Evolutionary conservation across 2,888 invertebrate genomes (phyloP).

Genomic region (Epicampocera succincta): DNA sequence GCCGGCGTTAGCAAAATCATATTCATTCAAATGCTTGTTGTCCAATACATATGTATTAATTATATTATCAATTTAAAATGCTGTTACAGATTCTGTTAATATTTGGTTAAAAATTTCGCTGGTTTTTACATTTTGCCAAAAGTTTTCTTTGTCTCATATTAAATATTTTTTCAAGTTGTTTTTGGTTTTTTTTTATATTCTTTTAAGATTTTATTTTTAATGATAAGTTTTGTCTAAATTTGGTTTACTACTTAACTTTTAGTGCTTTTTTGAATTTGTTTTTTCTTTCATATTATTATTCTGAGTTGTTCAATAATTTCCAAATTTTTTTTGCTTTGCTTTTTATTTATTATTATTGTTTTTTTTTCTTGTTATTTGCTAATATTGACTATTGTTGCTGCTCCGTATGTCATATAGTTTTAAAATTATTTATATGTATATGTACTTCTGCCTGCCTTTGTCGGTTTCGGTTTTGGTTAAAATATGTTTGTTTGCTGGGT

Average conservation of each 20-base stretch:
- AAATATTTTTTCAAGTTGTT: conserved; percentile 37
- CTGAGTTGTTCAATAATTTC: conserved; percentile 37
- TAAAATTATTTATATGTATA: conserved; percentile 38
- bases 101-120: conserved; percentile 20
- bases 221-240: conserved; percentile 33
- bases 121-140: conserved; percentile 65
- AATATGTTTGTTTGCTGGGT: conserved; percentile 50
- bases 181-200: conserved; percentile 34
- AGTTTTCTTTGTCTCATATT: conserved; percentile 37
- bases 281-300: conserved; percentile 9
- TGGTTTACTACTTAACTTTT: conserved; percentile 36
- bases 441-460: background rate
- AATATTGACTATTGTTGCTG: conserved; percentile 64
- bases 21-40: conserved; percentile 47
- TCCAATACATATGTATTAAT: conserved; percentile 46
- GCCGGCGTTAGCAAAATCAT: background rate
- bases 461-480: conserved; percentile 44
- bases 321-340: too few species aligned
- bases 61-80: conserved; percentile 51
- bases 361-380: conserved; percentile 18
- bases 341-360: background rate
- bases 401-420: conserved; percentile 50
- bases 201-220: conserved; percentile 26
- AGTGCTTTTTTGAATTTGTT: conserved; percentile 32
- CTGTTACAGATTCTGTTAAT: conserved; percentile 22